Conservation (phyloP, 2,888 invertebrate species). For the Euphydryas editha region DNA sequence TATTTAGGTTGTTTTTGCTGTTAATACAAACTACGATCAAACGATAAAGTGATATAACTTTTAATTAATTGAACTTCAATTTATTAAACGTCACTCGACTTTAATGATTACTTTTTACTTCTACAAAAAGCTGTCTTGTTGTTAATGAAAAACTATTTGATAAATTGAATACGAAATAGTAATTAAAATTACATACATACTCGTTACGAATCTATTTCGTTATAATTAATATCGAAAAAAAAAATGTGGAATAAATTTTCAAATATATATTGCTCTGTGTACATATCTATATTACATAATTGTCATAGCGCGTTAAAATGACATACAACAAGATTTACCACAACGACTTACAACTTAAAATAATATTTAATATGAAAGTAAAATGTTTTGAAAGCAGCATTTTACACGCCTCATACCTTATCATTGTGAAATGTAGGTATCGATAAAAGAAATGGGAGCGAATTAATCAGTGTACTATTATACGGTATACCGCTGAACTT, state of each 20-base stretch:
- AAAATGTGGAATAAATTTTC: too few species aligned
- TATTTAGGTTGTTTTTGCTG: neutral
- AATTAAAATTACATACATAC: too few species aligned
- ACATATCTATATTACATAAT: too few species aligned
- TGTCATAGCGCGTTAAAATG: neutral
- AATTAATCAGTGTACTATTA: constrained; percentile 33
- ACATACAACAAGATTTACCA: neutral
- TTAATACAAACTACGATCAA: constrained; percentile 1
- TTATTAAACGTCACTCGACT: neutral
- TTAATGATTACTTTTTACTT: neutral
- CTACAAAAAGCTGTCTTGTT: neutral
- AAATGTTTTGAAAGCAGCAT: constrained; percentile 23
- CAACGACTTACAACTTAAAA: too few species aligned
- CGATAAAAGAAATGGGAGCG: constrained; percentile 40
- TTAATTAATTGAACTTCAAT: neutral
- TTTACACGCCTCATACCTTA: constrained; percentile 31
- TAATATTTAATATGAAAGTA: constrained; percentile 17
- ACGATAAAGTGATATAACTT: neutral
- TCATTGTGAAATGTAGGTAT: constrained; percentile 39
- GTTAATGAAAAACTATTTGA: too few species aligned
- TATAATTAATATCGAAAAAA: too few species aligned
- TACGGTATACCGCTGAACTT: neutral
- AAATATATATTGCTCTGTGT: too few species aligned
- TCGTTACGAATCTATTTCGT: too few species aligned
- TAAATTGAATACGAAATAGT: too few species aligned